These are phyloP conservation scores for Hippasteria phrygiana DNA, from an alignment of 53 echinoderm and acorn worm genomes.

Conservation along the genomic window DNA sequence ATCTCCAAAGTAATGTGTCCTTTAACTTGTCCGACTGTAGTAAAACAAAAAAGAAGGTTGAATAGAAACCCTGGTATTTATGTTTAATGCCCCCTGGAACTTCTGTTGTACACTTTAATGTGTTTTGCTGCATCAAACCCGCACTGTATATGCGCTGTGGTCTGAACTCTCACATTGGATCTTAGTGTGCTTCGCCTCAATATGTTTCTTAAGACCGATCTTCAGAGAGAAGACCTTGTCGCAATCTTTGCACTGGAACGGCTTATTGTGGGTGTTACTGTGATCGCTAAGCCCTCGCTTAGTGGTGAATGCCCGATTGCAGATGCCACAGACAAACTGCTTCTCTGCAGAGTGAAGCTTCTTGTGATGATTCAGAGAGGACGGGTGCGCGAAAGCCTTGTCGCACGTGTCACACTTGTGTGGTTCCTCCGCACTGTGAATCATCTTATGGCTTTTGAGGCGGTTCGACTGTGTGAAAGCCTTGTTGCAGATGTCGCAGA, in stretches of 20 bases:
- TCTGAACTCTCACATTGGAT: no score
- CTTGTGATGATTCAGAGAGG: background rate
- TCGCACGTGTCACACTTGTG: background rate
- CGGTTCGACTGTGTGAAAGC: background rate
- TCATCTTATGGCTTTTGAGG: background rate
- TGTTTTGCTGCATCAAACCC: no score
- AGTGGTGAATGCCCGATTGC: background rate
- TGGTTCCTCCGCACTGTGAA: background rate
- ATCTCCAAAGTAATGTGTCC: no score
- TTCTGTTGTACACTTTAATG: no score
- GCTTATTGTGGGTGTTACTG: background rate
- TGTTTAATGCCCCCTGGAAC: no score
- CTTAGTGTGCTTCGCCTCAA: no score
- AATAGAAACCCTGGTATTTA: no score
- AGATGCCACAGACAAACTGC: background rate
- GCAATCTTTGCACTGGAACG: background rate
- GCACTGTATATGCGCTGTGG: no score
- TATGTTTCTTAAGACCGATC: background rate
- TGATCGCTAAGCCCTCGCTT: background rate
- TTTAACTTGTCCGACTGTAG: no score
- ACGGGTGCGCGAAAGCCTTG: background rate
- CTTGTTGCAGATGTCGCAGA: background rate
- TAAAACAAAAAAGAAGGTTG: no score
- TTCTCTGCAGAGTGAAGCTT: conserved; percentile 6
- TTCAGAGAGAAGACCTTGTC: background rate